Evolutionary conservation across 2,113 vertebrate species (phyloP), one percentile per base, ranked within the genome.

Genomic region (Nyctibius bracteatus): DNA sequence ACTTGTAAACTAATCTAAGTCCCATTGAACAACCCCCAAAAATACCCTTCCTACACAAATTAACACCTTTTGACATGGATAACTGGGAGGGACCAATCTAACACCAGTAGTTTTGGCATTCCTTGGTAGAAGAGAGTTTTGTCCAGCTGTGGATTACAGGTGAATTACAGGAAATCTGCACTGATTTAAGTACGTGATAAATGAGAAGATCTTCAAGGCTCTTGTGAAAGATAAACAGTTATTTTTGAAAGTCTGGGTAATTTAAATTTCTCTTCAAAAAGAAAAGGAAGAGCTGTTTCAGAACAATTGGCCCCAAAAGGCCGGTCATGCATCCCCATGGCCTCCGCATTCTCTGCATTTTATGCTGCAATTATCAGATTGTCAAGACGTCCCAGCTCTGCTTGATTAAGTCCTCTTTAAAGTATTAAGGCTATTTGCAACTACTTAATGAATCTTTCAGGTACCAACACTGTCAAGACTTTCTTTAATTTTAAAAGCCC

Each of bases 361-460:
- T 91, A 68, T 87, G 81, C 86, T 88, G 78, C 68, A 89, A 81
- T 96, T 91, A 94, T 73, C 87, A 87, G 92, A 80, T 94, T 91
- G 86, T 95, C 58, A 91, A 65, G 49, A 79, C 12, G 11, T 86
- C 88, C 68, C 66, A 63, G 49, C 77, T 87, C 73, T 88, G 54
- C 90, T 85, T 96, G 94, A 95, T 91, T 95, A 91, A 92, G 86
- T 87, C 77, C 41, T 83, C 86, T 88, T 84, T 92, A 95, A 94
- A 95, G 81, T 57, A 75, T 95, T 92, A 89, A 61, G 62, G 57
- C 66, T 52, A 39, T 93, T 96, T 94, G 78, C 94, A 95, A 54
- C 81, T 87, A 46, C 84, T 96, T 91, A 87, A 85, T 79, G 88
- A 82, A 72, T 54, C 52, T 92, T 92, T 75, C 62, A 66, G 91